Percentiles rank a stretch among this genome's conserved stretches.
These are phyloP conservation scores for Melanotaenia pygmaea DNA, from an alignment of 2,797 vertebrate species.

Conservation along the genomic window DNA sequence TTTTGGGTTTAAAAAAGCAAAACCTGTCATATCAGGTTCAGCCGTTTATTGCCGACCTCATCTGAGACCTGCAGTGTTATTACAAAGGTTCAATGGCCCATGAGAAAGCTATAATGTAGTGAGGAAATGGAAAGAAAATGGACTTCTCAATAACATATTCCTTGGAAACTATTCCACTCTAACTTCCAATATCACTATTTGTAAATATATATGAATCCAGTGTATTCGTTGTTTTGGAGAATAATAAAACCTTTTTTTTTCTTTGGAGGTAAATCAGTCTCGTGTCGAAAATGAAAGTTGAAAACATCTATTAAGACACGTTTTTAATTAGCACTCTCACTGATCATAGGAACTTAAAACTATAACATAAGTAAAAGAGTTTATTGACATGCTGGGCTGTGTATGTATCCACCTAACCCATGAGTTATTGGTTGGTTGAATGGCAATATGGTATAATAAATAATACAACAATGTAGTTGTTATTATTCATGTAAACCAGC, in stretches of 20 bases:
- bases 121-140: slow-evolving; percentile 47
- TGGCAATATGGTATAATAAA: neutral
- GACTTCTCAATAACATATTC: slow-evolving; percentile 28
- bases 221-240: slow-evolving; percentile 22
- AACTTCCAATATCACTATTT: slow-evolving; percentile 19
- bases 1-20: slow-evolving; percentile 7
- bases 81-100: slow-evolving; percentile 52
- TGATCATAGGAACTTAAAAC: neutral
- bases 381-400: neutral
- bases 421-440: neutral
- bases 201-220: slow-evolving; percentile 13
- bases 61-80: slow-evolving; percentile 45
- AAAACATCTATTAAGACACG: neutral
- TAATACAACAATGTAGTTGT: neutral
- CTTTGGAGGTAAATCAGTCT: neutral
- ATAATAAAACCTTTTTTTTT: neutral
- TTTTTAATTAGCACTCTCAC: too few species aligned
- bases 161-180: slow-evolving; percentile 22
- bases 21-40: slow-evolving; percentile 14
- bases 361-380: neutral
- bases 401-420: neutral
- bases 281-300: neutral
- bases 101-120: slow-evolving; percentile 49
- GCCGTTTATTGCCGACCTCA: slow-evolving; percentile 20
- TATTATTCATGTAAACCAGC: neutral